These are phyloP conservation scores for Polydrusus tereticollis DNA, from an alignment of 2,888 invertebrate species.

Conservation along the genomic window DNA sequence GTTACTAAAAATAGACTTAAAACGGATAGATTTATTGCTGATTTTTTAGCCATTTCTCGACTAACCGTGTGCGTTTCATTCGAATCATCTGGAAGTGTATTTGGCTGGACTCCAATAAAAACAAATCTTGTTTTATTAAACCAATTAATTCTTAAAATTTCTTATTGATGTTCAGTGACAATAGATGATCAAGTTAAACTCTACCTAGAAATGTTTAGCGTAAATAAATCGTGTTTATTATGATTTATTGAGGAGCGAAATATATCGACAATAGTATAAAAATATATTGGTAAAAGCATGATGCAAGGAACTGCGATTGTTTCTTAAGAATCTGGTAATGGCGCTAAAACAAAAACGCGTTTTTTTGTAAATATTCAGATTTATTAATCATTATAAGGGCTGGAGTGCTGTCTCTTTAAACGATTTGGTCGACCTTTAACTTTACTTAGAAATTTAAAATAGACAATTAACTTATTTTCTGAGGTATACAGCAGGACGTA, in stretches of 20 bases:
- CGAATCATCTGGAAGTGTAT: neutral
- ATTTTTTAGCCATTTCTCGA: neutral
- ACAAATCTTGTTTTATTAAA: conserved; percentile 35
- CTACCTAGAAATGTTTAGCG: conserved; percentile 35
- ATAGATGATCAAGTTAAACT: conserved; percentile 26
- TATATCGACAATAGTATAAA: neutral
- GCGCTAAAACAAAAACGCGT: too few species aligned
- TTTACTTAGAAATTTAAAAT: too few species aligned
- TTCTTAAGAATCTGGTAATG: neutral
- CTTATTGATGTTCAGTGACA: conserved; percentile 16
- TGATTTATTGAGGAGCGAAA: neutral
- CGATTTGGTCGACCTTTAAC: too few species aligned
- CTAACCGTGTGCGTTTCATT: neutral
- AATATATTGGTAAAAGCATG: neutral
- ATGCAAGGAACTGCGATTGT: neutral
- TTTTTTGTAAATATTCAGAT: too few species aligned
- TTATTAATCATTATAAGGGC: too few species aligned
- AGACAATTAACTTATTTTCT: too few species aligned
- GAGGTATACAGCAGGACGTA: too few species aligned
- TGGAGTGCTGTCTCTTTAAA: too few species aligned
- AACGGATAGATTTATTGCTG: too few species aligned
- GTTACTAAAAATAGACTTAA: too few species aligned
- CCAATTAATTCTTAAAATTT: conserved; percentile 31
- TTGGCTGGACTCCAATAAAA: conserved; percentile 33
- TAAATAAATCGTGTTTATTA: conserved; percentile 33